Conservation (phyloP, 2,113 vertebrate genomes). For the Barnardius zonarius region DNA sequence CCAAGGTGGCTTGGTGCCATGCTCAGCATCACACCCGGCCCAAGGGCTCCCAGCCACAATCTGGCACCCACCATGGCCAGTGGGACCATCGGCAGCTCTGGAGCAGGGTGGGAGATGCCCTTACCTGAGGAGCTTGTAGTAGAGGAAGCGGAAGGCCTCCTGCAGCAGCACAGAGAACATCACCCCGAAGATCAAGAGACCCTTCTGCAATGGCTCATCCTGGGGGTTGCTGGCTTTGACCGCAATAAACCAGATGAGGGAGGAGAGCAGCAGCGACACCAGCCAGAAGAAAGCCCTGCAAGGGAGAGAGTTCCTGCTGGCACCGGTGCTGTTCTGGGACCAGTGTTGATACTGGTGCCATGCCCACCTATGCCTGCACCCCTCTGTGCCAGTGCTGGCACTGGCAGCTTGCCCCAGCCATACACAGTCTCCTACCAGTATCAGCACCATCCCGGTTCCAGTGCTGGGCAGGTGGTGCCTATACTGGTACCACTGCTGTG, state of each 20-base stretch:
- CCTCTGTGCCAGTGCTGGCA: neutral
- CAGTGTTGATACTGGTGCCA: rapidly evolving
- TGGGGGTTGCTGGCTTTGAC: slow-evolving; percentile 66
- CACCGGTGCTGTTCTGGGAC: rapidly evolving
- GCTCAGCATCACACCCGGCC: neutral
- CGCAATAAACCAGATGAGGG: slow-evolving; percentile 79
- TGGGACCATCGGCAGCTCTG: rapidly evolving
- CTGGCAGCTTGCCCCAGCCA: neutral
- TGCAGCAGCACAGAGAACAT: slow-evolving; percentile 78
- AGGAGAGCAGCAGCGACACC: slow-evolving; percentile 76
- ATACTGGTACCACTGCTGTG: neutral
- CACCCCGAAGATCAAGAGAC: slow-evolving; percentile 76
- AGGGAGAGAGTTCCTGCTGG: neutral
- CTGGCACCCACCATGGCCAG: rapidly evolving
- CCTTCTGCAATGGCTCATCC: slow-evolving; percentile 63
- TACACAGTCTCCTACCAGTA: neutral
- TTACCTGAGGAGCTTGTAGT: slow-evolving; percentile 80
- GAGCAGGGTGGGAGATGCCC: neutral
- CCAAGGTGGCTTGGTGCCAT: neutral
- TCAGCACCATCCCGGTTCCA: neutral
- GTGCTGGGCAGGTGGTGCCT: neutral
- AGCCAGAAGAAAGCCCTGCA: slow-evolving; percentile 81
- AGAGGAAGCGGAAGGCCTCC: slow-evolving; percentile 77
- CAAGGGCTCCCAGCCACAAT: neutral
- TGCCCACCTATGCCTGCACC: rapidly evolving